phyloP scores from a whole-genome alignment of 2,797 vertebrate species.

The Propithecus deckenii region DNA sequence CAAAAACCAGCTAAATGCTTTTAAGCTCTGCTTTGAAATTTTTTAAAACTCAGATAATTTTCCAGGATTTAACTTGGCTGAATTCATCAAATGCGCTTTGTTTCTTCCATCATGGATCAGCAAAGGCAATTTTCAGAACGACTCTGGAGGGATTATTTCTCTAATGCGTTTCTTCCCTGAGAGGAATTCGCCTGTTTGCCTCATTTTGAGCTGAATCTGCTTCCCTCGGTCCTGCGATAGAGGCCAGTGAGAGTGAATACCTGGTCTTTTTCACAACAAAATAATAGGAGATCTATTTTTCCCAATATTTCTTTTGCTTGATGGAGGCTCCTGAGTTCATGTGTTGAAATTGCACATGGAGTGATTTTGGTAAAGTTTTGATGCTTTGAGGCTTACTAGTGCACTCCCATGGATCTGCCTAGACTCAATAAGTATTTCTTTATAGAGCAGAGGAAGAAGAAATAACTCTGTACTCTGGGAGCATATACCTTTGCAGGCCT shows the following conservation, averaged over 20 bases:
- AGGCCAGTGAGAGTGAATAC: neutral
- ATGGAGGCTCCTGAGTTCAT: conserved; percentile 58
- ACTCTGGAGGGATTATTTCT: conserved; percentile 77
- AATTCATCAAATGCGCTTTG: conserved; percentile 69
- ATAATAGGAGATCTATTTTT: conserved; percentile 66
- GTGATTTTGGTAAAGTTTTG: conserved; percentile 63
- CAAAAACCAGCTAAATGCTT: conserved; percentile 74
- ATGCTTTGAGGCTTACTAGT: conserved; percentile 70
- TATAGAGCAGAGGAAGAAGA: conserved; percentile 55
- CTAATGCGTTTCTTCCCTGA: conserved; percentile 75
- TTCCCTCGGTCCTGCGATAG: conserved; percentile 30
- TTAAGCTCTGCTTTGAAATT: conserved; percentile 74
- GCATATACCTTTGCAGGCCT: neutral
- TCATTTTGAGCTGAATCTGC: conserved; percentile 68
- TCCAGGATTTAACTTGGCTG: conserved; percentile 74
- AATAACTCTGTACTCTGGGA: conserved; percentile 50
- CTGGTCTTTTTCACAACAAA: conserved; percentile 69
- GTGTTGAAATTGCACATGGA: conserved; percentile 56
- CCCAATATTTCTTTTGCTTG: conserved; percentile 52
- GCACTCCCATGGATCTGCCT: conserved; percentile 63
- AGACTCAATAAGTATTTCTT: conserved; percentile 66
- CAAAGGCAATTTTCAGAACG: conserved; percentile 82
- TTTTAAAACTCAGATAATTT: conserved; percentile 78
- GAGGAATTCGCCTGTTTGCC: conserved; percentile 73
- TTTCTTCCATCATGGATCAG: conserved; percentile 68